phyloP scores from a whole-genome alignment of 2,888 invertebrate species.

The Leptinotarsa rubiginosa region DNA sequence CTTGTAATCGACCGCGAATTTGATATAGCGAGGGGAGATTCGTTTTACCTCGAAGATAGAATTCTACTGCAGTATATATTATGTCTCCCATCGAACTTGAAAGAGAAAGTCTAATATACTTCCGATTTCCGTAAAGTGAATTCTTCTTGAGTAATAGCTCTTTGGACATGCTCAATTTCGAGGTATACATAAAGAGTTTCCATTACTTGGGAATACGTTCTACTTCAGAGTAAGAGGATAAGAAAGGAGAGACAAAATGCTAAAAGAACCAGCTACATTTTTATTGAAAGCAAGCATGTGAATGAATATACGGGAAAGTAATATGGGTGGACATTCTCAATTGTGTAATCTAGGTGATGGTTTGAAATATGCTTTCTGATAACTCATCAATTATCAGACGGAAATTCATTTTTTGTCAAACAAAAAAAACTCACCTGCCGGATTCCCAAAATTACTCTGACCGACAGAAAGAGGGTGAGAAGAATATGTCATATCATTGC shows the following conservation, averaged over 20 bases:
- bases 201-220: neutral
- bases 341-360: too few relatives aligned
- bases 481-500: too few relatives aligned
- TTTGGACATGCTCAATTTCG: neutral
- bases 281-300: too few relatives aligned
- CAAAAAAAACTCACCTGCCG: too few relatives aligned
- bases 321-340: too few relatives aligned
- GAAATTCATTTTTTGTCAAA: too few relatives aligned
- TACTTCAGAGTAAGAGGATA: neutral
- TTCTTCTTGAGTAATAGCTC: neutral
- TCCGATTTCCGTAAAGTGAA: neutral
- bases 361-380: too few relatives aligned
- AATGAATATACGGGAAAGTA: too few relatives aligned
- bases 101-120: neutral
- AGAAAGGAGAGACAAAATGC: neutral
- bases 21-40: neutral
- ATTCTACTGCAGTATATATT: slow-evolving; percentile 1
- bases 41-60: neutral
- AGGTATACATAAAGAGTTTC: neutral
- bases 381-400: too few relatives aligned
- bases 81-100: slow-evolving; percentile 3
- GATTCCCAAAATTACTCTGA: too few relatives aligned
- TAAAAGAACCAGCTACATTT: too few relatives aligned
- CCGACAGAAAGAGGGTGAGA: too few relatives aligned
- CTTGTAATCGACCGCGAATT: neutral